These are phyloP conservation scores for Rhadinocentrus ornatus DNA, from an alignment of 2,797 vertebrate species.

Conservation along the genomic window DNA sequence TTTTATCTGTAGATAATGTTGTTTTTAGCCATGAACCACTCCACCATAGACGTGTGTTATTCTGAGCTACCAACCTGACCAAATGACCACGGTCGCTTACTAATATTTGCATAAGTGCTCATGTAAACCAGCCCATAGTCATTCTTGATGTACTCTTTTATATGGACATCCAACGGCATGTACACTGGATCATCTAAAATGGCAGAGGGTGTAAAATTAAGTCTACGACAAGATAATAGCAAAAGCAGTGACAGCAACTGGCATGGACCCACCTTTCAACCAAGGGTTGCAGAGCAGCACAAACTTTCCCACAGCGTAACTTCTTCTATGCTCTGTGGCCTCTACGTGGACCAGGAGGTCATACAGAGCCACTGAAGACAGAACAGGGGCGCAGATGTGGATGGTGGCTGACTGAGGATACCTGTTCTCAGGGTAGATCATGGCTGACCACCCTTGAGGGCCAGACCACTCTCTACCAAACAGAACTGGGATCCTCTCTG, in stretches of 20 bases:
- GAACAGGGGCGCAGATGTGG: slow-evolving; percentile 62
- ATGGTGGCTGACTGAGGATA: slow-evolving; percentile 38
- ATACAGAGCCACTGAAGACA: slow-evolving; percentile 66
- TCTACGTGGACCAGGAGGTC: slow-evolving; percentile 57
- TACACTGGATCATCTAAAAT: slow-evolving; percentile 66
- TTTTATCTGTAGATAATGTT: not conserved
- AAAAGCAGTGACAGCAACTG: not conserved
- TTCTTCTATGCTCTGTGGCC: not conserved
- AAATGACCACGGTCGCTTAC: slow-evolving; percentile 65
- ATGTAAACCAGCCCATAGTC: slow-evolving; percentile 71
- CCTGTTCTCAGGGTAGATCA: slow-evolving; percentile 21
- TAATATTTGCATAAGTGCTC: slow-evolving; percentile 56
- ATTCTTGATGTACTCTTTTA: slow-evolving; percentile 72
- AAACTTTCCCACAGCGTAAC: slow-evolving; percentile 53
- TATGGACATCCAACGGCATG: slow-evolving; percentile 59
- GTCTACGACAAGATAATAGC: not conserved
- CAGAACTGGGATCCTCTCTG: slow-evolving; percentile 50
- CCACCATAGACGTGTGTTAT: not conserved
- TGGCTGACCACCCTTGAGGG: slow-evolving; percentile 58
- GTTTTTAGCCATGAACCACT: no score
- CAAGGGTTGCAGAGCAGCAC: slow-evolving; percentile 78
- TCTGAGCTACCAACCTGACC: slow-evolving; percentile 63
- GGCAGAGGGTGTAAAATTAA: not conserved
- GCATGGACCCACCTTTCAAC: slow-evolving; percentile 55
- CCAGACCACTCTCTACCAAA: not conserved